A percentile compares a stretch with the other conserved stretches of the same genome.
Conservation (phyloP, 2,888 invertebrate genomes). For the Hypsopygia costalis region DNA sequence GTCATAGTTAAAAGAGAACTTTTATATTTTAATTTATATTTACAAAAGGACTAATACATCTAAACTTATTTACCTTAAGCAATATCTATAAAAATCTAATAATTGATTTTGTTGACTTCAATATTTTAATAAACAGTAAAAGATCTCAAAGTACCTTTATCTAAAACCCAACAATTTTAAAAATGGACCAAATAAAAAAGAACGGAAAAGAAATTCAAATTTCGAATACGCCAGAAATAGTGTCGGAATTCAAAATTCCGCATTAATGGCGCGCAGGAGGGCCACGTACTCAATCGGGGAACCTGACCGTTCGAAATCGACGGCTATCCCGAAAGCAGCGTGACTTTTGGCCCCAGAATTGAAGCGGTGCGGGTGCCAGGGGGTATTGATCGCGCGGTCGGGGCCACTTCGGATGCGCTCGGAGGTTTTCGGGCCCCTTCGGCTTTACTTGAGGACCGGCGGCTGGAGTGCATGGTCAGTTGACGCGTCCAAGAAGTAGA, state of each 20-base stretch:
- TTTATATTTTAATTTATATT: too few species aligned
- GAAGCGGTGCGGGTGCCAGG: conserved; percentile 63
- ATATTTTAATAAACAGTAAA: too few species aligned
- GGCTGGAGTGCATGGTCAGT: conserved; percentile 40
- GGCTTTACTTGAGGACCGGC: conserved; percentile 59
- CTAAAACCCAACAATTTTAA: too few species aligned
- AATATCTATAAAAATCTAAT: too few species aligned
- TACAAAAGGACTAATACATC: too few species aligned
- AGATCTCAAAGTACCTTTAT: too few species aligned
- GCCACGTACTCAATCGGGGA: conserved; percentile 45
- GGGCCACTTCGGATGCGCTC: conserved; percentile 61
- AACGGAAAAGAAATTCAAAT: conserved; percentile 18
- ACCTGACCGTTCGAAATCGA: conserved; percentile 67
- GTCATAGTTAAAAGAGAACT: too few species aligned
- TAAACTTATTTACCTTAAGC: too few species aligned
- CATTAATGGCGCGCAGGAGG: conserved; percentile 28
- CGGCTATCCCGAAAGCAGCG: conserved; percentile 64
- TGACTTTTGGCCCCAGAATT: conserved; percentile 77
- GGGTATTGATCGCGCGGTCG: conserved; percentile 66
- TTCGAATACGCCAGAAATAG: conserved; percentile 14
- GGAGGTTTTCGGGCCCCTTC: conserved; percentile 60
- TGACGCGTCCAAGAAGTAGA: conserved; percentile 51
- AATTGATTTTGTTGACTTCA: too few species aligned
- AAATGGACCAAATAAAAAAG: too few species aligned
- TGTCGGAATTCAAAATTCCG: conserved; percentile 37